Evolutionary conservation across 2,797 vertebrate species (phyloP), one percentile per base, ranked within the genome.

Genomic region (Miichthys miiuy): DNA sequence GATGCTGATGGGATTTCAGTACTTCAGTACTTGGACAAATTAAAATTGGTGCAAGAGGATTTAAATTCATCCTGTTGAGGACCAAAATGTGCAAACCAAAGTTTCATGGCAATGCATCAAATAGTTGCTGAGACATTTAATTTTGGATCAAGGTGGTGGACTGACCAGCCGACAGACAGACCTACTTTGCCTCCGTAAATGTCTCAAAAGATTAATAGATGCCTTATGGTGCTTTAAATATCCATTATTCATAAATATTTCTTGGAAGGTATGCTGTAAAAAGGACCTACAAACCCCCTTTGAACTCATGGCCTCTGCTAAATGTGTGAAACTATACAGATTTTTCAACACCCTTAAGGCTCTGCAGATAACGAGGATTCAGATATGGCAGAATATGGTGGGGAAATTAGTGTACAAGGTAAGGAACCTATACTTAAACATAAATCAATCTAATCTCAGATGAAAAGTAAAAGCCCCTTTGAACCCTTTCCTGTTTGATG

Each of bases 401-500:
- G 20, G 20, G 46, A 57, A 30, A 38, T 55, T 4, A 6, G 8
- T 61, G 13, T 12, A 50, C 16, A 27, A n/a, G 17, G 7, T 11
- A 38, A 67, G 11, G 16, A 69, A 42, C 23, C 46, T 73, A 38
- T 38, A 30, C 46, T 75, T 63, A 17, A 72, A 79, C 20, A 75
- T 61, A 21, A 55, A 79, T 54, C 41, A 55, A 56, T 17, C 7
- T 25, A 18, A 62, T 72, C 18, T 56, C 9, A 38, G 68, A 65
- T 60, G 52, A 62, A 72, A 63, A 27, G 57, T 4, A 13, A 20
- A 65, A 48, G 16, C 16, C 55, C 17, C 56, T 74, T 67, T 85
- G n/a, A 86, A 65, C 42, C 56, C 20, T 70, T 77, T 78, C 63
- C 38, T 1, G 20, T 82, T 77, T 65, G 23, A 68, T 72, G 46